Evolutionary conservation across 2,797 vertebrate species (phyloP).

Genomic region (Catostomus latipinnis): DNA sequence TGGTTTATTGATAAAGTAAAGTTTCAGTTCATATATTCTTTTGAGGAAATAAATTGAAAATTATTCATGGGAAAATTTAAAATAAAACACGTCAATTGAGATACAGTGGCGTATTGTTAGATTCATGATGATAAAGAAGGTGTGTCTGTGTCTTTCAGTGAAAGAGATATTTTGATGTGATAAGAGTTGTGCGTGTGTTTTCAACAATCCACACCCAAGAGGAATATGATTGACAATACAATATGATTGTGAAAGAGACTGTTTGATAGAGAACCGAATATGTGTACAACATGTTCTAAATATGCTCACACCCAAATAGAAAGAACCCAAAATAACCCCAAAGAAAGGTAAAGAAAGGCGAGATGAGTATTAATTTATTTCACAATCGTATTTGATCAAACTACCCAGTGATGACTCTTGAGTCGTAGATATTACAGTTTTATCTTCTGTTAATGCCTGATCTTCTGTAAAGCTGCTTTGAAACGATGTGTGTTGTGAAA

Average conservation of each 20-base stretch:
- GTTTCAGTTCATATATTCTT: background rate
- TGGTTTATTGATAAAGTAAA: background rate
- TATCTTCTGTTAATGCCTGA: too few species aligned
- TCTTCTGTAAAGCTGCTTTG: too few species aligned
- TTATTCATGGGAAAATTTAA: background rate
- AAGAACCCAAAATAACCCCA: background rate
- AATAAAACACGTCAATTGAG: background rate
- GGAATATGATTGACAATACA: background rate
- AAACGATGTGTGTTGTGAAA: too few species aligned
- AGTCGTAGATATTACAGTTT: too few species aligned
- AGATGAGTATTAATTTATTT: too few species aligned
- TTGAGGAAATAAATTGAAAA: background rate
- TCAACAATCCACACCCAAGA: slow-evolving; percentile 21
- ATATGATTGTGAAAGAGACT: background rate
- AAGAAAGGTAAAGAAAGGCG: too few species aligned
- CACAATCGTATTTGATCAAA: too few species aligned
- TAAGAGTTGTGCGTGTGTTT: background rate
- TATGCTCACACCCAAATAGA: slow-evolving; percentile 19
- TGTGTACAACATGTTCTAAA: background rate
- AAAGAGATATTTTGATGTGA: background rate
- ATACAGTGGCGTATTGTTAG: background rate
- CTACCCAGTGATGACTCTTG: too few species aligned
- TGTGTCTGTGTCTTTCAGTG: background rate
- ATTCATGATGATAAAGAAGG: background rate
- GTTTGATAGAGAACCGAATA: background rate